Base-by-base conservation (phyloP, 30 jellyfish, hydroid and myxozoan genomes). In the Aurelia coerulea region DNA sequence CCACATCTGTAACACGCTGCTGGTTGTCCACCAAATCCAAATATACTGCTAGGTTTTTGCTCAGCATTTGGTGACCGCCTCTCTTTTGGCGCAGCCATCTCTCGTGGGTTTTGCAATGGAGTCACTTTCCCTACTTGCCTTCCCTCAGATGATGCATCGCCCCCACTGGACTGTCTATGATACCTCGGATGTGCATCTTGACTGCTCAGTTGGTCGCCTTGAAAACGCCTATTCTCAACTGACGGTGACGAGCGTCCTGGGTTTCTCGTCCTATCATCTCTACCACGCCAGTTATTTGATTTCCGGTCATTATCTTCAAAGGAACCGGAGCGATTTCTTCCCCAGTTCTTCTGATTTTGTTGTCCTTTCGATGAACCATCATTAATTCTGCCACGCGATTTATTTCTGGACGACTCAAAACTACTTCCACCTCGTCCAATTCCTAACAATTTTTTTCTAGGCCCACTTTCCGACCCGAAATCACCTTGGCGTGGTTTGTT, bases 341-440 rank as follows among this genome's bases (percentile, higher is more conserved):
- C 56, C 56, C 56, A 46, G 8, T 7, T 46, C 8, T 46, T 46
- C 56, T 46, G 56, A 9, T 6, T 46, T 46, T 46, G 56, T 9
- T 65, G 62, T 11, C 41, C 54, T 10, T 62, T 34, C 15, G 15
- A 14, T 5, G 53, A 16, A 2, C 65, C 33, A 4, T 35, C 29
- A 15, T 35, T 33, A 35, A 12, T 2, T 70, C 13, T 10, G 23
- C 66, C 32, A 32, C 15, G 18, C 3, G 53, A 17, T 19, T 60
- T 41, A 13, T 77, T 65, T 9, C 41, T 60, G 5, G 37, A 46
- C 56, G 56, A 46, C 12, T 46, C 56, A 1, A 46, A 23, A 49
- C n/a, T 17, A 41, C 64, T 35, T 1, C 78, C 42, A 39, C 87
- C 87, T 54, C 87, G 77, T 29, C 87, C 87, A 8, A 77, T 59